These are phyloP conservation scores for Linurgus olivaceus DNA, from an alignment of 2,797 vertebrate genomes.

Conservation along the genomic window DNA sequence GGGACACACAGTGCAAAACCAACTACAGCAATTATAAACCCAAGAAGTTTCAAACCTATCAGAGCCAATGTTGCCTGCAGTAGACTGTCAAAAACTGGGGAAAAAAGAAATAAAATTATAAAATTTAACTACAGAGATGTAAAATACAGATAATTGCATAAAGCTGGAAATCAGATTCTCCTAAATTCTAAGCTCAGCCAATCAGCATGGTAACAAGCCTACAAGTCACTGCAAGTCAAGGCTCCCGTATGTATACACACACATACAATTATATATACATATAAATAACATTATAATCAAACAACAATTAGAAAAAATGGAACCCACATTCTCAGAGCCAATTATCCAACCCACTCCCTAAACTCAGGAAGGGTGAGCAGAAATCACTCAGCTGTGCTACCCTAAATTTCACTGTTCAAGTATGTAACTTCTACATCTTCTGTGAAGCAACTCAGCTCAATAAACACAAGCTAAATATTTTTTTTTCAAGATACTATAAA, in stretches of 20 bases:
- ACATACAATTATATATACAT: background rate
- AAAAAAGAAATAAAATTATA: background rate
- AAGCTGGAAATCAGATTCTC: background rate
- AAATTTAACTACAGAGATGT: background rate
- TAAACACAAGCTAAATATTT: background rate
- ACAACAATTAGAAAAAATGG: background rate
- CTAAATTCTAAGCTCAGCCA: background rate
- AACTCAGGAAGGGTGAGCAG: background rate
- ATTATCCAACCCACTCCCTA: background rate
- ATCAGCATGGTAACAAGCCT: background rate
- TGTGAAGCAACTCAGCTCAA: background rate
- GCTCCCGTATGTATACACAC: background rate
- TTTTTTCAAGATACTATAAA: background rate
- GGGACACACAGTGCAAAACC: slow-evolving; percentile 71
- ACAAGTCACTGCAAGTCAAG: background rate
- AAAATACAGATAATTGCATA: background rate
- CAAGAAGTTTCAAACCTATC: slow-evolving; percentile 66
- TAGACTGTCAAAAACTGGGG: slow-evolving; percentile 59
- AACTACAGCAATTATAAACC: slow-evolving; percentile 67
- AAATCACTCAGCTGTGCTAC: background rate
- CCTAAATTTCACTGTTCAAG: background rate
- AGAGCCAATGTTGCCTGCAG: slow-evolving; percentile 42
- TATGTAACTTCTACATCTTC: background rate
- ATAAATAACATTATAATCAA: background rate
- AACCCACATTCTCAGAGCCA: background rate